These are phyloP conservation scores for Drosophila formosana DNA, from an alignment of 2,888 invertebrate species.

Conservation along the genomic window DNA sequence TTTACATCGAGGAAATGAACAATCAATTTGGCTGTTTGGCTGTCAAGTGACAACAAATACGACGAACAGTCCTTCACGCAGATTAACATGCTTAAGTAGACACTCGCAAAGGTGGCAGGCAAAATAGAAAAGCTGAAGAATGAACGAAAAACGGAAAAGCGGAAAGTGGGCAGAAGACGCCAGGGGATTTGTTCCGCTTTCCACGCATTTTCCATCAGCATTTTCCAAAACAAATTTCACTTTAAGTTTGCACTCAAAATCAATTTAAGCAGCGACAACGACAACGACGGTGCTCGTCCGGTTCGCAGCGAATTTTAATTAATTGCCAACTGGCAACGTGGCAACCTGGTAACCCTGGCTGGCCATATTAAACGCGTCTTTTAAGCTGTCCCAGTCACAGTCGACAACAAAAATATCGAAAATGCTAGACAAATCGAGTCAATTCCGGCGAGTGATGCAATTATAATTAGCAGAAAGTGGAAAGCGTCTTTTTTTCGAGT, in stretches of 20 bases:
- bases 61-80: constrained; percentile 23
- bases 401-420: constrained; percentile 23
- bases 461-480: constrained; percentile 6
- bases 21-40: constrained; percentile 54
- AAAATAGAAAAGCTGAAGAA: constrained; percentile 1
- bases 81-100: constrained; percentile 42
- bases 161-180: constrained; percentile 18
- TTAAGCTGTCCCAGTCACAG: constrained; percentile 4
- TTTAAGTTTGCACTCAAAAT: constrained; percentile 55
- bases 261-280: constrained; percentile 45
- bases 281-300: constrained; percentile 16
- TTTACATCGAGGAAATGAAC: constrained; percentile 28
- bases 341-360: neutral
- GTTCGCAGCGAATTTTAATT: constrained; percentile 34
- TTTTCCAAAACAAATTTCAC: constrained; percentile 54
- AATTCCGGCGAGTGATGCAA: neutral
- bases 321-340: constrained; percentile 2
- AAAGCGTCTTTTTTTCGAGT: constrained; percentile 2
- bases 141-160: neutral
- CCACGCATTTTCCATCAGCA: constrained; percentile 46
- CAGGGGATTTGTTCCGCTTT: constrained; percentile 56
- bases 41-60: constrained; percentile 43
- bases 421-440: constrained; percentile 20
- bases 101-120: constrained; percentile 17
- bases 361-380: neutral